Evolutionary conservation across 2,888 invertebrate species (phyloP).

Genomic region (Apeira syringaria): DNA sequence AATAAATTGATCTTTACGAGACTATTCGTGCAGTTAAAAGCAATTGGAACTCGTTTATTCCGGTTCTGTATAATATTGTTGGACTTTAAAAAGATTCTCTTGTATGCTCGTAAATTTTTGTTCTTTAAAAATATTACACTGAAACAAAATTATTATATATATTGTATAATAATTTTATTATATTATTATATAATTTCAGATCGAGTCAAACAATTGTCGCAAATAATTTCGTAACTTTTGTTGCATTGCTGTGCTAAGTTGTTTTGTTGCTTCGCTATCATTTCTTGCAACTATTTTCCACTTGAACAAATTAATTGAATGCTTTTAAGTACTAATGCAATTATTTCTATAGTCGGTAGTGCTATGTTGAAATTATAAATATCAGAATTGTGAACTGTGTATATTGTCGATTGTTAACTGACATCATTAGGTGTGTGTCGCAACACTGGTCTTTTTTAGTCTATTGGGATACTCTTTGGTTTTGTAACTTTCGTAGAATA

Average conservation of each 20-base stretch:
- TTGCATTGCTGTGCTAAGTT: neutral
- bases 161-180: too few species aligned
- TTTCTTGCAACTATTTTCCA: neutral
- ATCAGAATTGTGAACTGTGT: too few species aligned
- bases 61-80: conserved; percentile 9
- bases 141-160: too few species aligned
- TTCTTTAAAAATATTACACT: neutral
- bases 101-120: neutral
- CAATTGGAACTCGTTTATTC: conserved; percentile 16
- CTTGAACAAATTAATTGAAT: neutral
- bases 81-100: conserved; percentile 10
- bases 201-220: conserved; percentile 17
- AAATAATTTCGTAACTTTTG: conserved; percentile 9
- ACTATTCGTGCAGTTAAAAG: conserved; percentile 16
- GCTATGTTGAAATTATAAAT: too few species aligned
- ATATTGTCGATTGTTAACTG: too few species aligned
- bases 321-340: neutral
- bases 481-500: too few species aligned
- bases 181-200: conserved; percentile 13
- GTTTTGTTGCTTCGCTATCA: conserved; percentile 1
- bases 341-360: neutral
- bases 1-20: conserved; percentile 25
- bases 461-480: too few species aligned
- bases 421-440: too few species aligned
- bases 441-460: too few species aligned